Evolutionary conservation across 64 coral and sea anemone genomes (phyloP).

Genomic region (Montipora cactus): DNA sequence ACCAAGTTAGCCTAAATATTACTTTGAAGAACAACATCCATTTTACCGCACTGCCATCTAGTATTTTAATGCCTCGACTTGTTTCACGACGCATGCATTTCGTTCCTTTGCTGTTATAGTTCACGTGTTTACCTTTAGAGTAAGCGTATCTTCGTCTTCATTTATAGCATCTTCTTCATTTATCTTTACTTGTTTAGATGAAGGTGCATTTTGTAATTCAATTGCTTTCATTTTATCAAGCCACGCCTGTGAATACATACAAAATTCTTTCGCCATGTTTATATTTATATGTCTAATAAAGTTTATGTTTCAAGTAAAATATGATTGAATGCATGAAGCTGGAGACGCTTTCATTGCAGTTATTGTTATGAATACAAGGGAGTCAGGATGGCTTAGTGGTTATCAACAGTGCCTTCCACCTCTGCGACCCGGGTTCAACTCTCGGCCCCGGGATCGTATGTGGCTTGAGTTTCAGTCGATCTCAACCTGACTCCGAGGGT

Average conservation of each 20-base stretch:
- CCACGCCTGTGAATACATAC: conserved; percentile 27
- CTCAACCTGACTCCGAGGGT: no score
- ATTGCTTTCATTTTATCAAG: conserved; percentile 31
- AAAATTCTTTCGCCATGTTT: neutral
- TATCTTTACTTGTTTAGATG: neutral
- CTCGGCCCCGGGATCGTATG: no score
- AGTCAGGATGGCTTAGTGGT: no score
- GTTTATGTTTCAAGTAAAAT: neutral
- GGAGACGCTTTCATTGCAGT: no score
- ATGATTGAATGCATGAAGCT: no score
- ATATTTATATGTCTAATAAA: neutral
- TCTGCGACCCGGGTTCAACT: no score
- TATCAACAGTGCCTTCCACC: no score
- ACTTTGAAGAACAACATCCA: no score
- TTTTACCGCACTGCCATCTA: no score
- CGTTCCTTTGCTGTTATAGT: neutral
- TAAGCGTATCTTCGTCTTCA: conserved; percentile 27
- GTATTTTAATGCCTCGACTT: neutral
- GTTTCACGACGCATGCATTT: neutral
- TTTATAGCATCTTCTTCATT: conserved; percentile 19
- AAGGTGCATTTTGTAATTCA: conserved; percentile 7
- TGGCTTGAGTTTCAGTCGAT: no score
- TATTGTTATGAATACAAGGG: no score
- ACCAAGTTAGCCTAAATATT: no score
- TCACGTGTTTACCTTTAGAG: conserved; percentile 23